Evolutionary conservation across 1,140 invertebrate species (phyloP).

Genomic region (Campoletis sonorensis): DNA sequence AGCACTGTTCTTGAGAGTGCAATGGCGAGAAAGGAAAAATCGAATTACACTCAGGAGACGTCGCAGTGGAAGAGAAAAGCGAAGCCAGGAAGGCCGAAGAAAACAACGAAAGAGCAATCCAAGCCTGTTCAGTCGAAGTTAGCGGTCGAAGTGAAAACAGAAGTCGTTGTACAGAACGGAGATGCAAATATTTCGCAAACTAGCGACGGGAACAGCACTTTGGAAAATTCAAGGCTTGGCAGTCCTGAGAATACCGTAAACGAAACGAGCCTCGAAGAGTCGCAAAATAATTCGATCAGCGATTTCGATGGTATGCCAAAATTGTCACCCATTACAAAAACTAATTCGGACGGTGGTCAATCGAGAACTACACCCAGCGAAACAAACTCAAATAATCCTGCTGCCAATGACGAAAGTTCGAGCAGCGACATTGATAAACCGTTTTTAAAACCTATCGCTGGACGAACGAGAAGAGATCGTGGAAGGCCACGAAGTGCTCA

Average conservation of each 20-base stretch:
- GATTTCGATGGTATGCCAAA: constrained; percentile 75
- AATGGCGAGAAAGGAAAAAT: constrained; percentile 76
- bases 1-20: constrained; percentile 75
- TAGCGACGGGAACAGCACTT: constrained; percentile 55
- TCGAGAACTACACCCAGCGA: constrained; percentile 34
- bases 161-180: neutral
- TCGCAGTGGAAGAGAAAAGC: constrained; percentile 67
- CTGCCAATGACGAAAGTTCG: constrained; percentile 61
- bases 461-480: constrained; percentile 64
- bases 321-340: constrained; percentile 72
- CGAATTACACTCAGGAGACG: constrained; percentile 72
- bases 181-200: constrained; percentile 49
- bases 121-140: constrained; percentile 45
- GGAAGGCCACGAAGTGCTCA: constrained; percentile 62
- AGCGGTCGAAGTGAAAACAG: constrained; percentile 35
- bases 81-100: constrained; percentile 71
- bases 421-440: constrained; percentile 67
- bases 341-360: constrained; percentile 55
- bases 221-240: constrained; percentile 58
- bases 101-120: constrained; percentile 59
- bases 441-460: constrained; percentile 69
- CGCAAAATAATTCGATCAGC: constrained; percentile 56
- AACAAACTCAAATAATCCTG: constrained; percentile 62
- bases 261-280: constrained; percentile 59
- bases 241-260: constrained; percentile 52